Percentiles rank a stretch among this genome's conserved stretches.
Evolutionary conservation across 2,888 invertebrate species (phyloP).

Genomic region (Chrysolina oricalcia): DNA sequence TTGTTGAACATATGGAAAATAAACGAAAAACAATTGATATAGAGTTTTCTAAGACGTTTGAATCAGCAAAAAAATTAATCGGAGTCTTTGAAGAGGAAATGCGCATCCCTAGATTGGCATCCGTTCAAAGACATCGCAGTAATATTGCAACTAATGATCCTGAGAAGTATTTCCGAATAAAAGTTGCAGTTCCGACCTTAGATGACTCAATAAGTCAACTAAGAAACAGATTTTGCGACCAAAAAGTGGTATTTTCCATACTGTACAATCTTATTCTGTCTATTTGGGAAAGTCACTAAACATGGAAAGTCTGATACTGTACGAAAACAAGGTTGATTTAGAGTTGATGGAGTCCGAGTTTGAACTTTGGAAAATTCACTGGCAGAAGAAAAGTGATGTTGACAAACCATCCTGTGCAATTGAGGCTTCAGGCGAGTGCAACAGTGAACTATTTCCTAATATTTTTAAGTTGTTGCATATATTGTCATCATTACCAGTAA

Average conservation of each 20-base stretch:
- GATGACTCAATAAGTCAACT: neutral
- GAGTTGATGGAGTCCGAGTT: too few relatives aligned
- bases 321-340: too few relatives aligned
- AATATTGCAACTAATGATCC: slow-evolving; percentile 3
- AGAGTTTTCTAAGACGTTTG: slow-evolving; percentile 14
- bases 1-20: slow-evolving; percentile 10
- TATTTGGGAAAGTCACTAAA: slow-evolving; percentile 5
- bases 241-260: slow-evolving; percentile 3
- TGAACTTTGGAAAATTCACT: too few relatives aligned
- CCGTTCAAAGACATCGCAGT: slow-evolving; percentile 4
- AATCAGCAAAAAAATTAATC: too few relatives aligned
- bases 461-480: too few relatives aligned
- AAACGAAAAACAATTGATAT: slow-evolving; percentile 5
- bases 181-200: neutral
- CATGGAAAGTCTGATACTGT: too few relatives aligned
- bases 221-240: neutral
- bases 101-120: neutral
- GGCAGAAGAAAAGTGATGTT: too few relatives aligned
- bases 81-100: neutral
- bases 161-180: slow-evolving; percentile 9
- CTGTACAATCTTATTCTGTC: too few relatives aligned
- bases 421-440: too few relatives aligned
- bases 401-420: too few relatives aligned
- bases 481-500: too few relatives aligned
- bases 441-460: too few relatives aligned